Conservation (phyloP, 2,797 vertebrate genomes). For the Babyrousa celebensis region DNA sequence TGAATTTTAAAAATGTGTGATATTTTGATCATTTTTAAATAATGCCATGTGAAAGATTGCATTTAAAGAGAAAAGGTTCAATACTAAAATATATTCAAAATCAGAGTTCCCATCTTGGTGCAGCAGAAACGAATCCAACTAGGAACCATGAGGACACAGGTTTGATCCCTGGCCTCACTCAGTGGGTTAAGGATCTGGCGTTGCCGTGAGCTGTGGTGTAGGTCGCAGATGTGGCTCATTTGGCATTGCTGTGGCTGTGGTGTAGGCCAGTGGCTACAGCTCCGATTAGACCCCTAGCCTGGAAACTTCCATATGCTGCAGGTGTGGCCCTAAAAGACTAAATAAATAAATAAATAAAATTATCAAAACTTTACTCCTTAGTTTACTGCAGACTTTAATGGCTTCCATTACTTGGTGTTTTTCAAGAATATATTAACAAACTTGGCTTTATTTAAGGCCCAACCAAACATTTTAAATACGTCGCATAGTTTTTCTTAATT, state of each 20-base stretch:
- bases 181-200: no score
- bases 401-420: background rate
- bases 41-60: background rate
- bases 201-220: no score
- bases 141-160: no score
- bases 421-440: constrained; percentile 33
- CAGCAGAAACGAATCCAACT: no score
- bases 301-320: no score
- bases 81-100: background rate
- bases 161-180: no score
- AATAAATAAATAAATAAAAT: background rate
- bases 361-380: constrained; percentile 31
- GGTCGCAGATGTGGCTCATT: no score
- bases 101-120: no score
- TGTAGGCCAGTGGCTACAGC: no score
- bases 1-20: background rate
- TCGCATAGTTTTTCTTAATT: constrained; percentile 62
- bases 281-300: no score
- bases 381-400: constrained; percentile 47
- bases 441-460: constrained; percentile 15
- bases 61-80: background rate
- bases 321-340: no score
- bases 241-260: no score
- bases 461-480: constrained; percentile 48
- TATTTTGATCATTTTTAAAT: background rate